Evolutionary conservation across 2,113 vertebrate species (phyloP).

Genomic region (Phyllostomus hastatus): DNA sequence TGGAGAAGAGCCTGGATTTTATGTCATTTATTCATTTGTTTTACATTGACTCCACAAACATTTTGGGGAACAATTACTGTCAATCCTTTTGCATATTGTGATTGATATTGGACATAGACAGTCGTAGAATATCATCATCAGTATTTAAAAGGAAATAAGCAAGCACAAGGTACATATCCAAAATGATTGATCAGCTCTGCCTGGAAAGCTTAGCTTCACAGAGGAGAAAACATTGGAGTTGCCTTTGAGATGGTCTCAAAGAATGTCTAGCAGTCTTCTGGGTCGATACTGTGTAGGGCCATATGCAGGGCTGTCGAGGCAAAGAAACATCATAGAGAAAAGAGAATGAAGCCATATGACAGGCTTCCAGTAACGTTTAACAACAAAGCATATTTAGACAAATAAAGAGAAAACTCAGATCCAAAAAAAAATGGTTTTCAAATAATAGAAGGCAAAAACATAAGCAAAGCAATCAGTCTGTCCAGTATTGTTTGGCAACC

Average conservation of each 20-base stretch:
- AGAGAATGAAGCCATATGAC: not conserved
- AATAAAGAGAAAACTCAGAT: not conserved
- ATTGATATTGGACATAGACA: not conserved
- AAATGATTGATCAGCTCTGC: not conserved
- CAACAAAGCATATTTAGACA: not conserved
- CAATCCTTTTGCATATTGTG: not conserved
- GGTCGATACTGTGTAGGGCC: not conserved
- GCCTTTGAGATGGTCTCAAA: not conserved
- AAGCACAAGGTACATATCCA: not conserved
- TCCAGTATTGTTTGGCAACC: not conserved
- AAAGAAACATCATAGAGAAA: not conserved
- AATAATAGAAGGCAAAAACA: not conserved
- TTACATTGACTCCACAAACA: not conserved
- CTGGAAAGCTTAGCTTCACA: not conserved
- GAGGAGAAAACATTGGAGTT: not conserved
- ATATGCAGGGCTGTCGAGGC: not conserved
- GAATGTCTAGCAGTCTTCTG: not conserved
- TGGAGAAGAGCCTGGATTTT: not conserved
- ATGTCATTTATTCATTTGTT: not conserved
- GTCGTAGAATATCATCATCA: not conserved
- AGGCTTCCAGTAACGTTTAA: not conserved
- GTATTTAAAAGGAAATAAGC: not conserved
- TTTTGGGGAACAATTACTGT: not conserved
- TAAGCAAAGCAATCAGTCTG: not conserved
- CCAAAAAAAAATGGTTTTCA: not conserved